Evolutionary conservation across 2,113 vertebrate species (phyloP), one percentile per base, ranked within the genome.

Genomic region (Sardina pilchardus): DNA sequence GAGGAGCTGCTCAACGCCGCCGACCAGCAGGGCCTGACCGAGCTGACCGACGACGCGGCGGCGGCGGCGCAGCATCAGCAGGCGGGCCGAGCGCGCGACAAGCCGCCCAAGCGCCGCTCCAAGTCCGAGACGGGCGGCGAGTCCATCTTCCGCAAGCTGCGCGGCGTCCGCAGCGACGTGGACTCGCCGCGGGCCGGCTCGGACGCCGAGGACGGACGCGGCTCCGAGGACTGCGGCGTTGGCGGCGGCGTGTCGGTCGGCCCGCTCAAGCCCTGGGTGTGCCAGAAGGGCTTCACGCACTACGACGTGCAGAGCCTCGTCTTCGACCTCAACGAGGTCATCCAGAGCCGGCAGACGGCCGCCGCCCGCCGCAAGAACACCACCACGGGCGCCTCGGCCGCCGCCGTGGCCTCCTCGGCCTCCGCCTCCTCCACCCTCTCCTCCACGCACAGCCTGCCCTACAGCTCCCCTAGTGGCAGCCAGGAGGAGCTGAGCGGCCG

Each of bases 91-190:
- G 97, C 98, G 87, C 94, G 96, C 92, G 97, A 99, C 87, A 99
- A 98, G 90, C 96, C 95, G 84, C 96, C 97, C 44, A 99, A 99
- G 93, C 96, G 97, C 85, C 96, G 98, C 19, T 97, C 97, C 43
- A 98, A 98, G 91, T 99, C 98, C 0, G 98, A 99, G 92, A 99
- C 97, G 0, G 98, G 98, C 53, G 97, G 97, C 39, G 97, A 97
- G 2, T 98, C 97, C 81, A 99, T 99, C 94, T 99, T 99, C 89
- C 96, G 97, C 63, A 99, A 99, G 86, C 94, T 99, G 89, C 95
- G 97, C 82, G 97, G 96, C 87, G 96, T 96, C 86, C 96, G 97
- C 90, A 96, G 95, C 34, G 97, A 99, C 87, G 95, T 93, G 4
- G 97, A 98, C 81, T 96, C 93, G 0, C 90, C 93, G 91, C 87